Base-by-base conservation (phyloP, 2,113 vertebrate genomes). In the Uria aalge region DNA sequence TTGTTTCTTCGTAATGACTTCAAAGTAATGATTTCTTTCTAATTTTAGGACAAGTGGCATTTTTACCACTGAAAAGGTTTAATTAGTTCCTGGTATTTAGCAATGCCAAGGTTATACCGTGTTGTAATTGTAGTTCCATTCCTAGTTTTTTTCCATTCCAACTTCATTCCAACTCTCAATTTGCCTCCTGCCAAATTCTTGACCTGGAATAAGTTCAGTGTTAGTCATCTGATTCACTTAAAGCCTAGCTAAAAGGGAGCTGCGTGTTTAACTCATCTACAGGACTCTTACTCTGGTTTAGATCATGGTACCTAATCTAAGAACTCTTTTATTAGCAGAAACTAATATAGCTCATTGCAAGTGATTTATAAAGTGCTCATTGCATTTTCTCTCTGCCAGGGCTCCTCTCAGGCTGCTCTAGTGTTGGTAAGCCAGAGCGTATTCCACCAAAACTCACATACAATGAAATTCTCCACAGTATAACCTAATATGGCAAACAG, bases 111-210 rank as follows among this genome's bases (percentile, higher is more conserved):
- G 48, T 69, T 90, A 85, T 69, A 66, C 68, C 22, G 41, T 40
- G 32, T 74, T 93, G 45, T 79, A 90, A 82, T 16, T 53, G 29
- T 83, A 53, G 26, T 90, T 95, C 75, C 73, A 76, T 94, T 76
- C 41, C 85, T 69, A 15, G 55, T 40, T 93, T 71, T 77, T 93
- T 92, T 87, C 89, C 84, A 57, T 88, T 83, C n/a, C 41, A 63
- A 23, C 43, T 80, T 75, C 12, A 36, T 74, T 84, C n/a, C 75
- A 69, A 12, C 23, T 80, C 82, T 66, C 34, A 66, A 1, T 57
- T 83, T 94, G 17, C 30, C 36, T 91, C 77, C 82, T 93, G 64
- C 76, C 76, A 94, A 78, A 85, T 89, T 92, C 34, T 66, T 78
- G 88, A 89, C 67, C 68, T 92, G 27, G 21, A 95, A 40, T 63